Percentiles rank a stretch among this genome's conserved stretches.
These are phyloP conservation scores for Sebastes minor DNA, from an alignment of 2,797 vertebrate species.

Conservation along the genomic window DNA sequence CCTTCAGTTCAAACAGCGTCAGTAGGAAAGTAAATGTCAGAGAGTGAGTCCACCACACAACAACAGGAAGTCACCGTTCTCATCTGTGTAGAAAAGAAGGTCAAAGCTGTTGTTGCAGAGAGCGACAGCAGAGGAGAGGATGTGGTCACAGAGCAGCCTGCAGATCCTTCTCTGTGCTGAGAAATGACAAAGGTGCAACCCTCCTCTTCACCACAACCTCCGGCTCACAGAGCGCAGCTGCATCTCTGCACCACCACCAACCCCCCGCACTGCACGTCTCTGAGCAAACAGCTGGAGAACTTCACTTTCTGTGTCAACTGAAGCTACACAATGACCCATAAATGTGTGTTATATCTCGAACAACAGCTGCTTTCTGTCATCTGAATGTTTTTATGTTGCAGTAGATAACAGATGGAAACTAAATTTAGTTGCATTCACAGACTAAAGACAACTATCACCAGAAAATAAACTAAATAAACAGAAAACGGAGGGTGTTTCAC, in stretches of 20 bases:
- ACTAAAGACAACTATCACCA: neutral
- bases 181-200: constrained; percentile 28
- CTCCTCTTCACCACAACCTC: constrained; percentile 49
- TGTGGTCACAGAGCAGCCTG: constrained; percentile 66
- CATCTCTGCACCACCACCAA: constrained; percentile 6
- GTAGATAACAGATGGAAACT: neutral
- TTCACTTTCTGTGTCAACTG: constrained; percentile 45
- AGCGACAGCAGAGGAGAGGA: constrained; percentile 53
- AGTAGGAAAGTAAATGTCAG: neutral
- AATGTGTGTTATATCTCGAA: neutral
- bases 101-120: constrained; percentile 22
- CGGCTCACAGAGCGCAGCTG: constrained; percentile 49
- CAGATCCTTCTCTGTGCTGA: constrained; percentile 14
- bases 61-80: constrained; percentile 41
- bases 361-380: neutral
- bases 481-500: neutral
- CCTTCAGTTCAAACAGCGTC: neutral
- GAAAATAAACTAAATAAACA: neutral
- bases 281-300: constrained; percentile 31
- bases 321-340: neutral
- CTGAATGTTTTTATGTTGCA: no score
- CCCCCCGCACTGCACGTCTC: constrained; percentile 1
- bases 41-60: neutral
- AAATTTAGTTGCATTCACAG: neutral
- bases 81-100: constrained; percentile 21